Conservation (phyloP, 2,797 vertebrate species). For the Alouatta caraya region DNA sequence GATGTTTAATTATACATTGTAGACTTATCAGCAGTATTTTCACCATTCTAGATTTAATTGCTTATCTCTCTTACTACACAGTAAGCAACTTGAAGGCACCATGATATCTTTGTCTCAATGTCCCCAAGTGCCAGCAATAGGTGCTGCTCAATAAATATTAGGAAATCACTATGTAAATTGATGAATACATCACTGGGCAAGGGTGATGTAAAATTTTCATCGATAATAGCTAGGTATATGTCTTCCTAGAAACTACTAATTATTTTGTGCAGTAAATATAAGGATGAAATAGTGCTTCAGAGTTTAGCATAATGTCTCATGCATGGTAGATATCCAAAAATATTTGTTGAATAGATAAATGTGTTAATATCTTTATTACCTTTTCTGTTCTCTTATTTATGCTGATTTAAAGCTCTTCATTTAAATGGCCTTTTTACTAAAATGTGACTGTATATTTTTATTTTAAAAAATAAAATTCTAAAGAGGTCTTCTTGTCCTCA, state of each 20-base stretch:
- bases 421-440: not conserved
- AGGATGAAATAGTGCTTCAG: not conserved
- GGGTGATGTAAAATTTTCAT: not conserved
- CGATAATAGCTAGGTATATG: not conserved
- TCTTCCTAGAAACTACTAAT: not conserved
- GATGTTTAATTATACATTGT: not conserved
- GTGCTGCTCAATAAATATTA: not conserved
- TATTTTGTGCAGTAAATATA: not conserved
- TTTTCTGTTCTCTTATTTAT: not conserved
- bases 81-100: not conserved
- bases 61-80: not conserved
- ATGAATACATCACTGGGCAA: not conserved
- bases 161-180: not conserved
- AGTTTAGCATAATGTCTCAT: not conserved
- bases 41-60: not conserved
- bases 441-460: not conserved
- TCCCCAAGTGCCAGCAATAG: not conserved
- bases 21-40: not conserved
- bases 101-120: not conserved
- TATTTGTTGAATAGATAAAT: not conserved
- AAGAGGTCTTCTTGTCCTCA: not conserved
- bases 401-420: not conserved
- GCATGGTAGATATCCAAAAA: not conserved
- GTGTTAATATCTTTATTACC: not conserved
- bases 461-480: conserved; percentile 6